A percentile compares a stretch with the other conserved stretches of the same genome.
These are phyloP conservation scores for Trachymyrmex septentrionalis DNA, from an alignment of 1,140 invertebrate genomes.

Conservation along the genomic window DNA sequence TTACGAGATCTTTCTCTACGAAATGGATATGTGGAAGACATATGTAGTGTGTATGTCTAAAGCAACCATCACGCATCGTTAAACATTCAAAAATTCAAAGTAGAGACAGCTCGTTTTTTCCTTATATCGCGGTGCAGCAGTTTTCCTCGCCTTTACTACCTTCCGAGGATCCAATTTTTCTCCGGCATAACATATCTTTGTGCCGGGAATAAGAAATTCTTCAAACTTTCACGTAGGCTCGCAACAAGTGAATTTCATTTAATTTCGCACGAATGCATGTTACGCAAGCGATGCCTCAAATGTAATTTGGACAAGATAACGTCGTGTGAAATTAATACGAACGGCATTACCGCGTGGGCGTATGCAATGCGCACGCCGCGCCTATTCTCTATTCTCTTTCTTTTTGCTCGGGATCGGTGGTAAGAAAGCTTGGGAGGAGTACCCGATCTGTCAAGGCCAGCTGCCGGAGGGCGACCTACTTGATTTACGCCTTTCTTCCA, in stretches of 20 bases:
- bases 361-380: slow-evolving; percentile 36
- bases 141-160: not conserved
- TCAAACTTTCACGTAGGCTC: not conserved
- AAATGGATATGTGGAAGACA: not conserved
- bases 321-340: slow-evolving; percentile 46
- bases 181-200: not conserved
- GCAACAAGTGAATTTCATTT: slow-evolving; percentile 29
- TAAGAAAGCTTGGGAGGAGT: slow-evolving; percentile 56
- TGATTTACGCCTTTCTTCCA: slow-evolving; percentile 73
- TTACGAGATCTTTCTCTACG: slow-evolving; percentile 4
- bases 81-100: slow-evolving; percentile 48
- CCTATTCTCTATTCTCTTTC: slow-evolving; percentile 7
- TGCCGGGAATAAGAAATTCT: slow-evolving; percentile 16
- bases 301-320: slow-evolving; percentile 18
- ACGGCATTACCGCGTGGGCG: slow-evolving; percentile 15
- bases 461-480: slow-evolving; percentile 63
- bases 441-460: slow-evolving; percentile 72
- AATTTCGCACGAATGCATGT: slow-evolving; percentile 6
- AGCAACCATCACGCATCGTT: slow-evolving; percentile 32
- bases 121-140: not conserved
- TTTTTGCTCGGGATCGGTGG: slow-evolving; percentile 42
- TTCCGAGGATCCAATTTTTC: slow-evolving; percentile 38
- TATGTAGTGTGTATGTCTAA: not conserved
- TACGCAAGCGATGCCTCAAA: not conserved
- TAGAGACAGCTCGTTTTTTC: slow-evolving; percentile 2